phyloP scores from a whole-genome alignment of 2,797 vertebrate species.

The Danio tinwini region DNA sequence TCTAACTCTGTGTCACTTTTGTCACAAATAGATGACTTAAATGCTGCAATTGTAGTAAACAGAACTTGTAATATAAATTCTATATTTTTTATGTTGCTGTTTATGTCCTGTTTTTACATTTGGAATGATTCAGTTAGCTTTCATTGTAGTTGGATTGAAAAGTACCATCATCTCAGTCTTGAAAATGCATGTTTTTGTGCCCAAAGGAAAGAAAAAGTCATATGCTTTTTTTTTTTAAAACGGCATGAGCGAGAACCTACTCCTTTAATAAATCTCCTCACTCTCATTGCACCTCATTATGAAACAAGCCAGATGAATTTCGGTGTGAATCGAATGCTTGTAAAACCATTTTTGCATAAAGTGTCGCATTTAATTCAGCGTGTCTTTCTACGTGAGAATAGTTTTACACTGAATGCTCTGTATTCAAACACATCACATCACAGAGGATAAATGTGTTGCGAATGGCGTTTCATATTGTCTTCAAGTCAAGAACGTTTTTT shows the following conservation, averaged over 20 bases:
- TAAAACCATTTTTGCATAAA: neutral
- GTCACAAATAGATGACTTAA: neutral
- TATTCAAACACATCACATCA: neutral
- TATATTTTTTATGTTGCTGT: neutral
- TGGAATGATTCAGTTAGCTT: neutral
- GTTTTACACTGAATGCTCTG: slow-evolving; percentile 1
- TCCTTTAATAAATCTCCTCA: neutral
- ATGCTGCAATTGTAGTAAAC: neutral
- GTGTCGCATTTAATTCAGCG: neutral
- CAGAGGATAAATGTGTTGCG: neutral
- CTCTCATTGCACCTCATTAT: neutral
- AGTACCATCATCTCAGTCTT: neutral
- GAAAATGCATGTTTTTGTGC: neutral
- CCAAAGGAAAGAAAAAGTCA: neutral
- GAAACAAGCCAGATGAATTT: neutral
- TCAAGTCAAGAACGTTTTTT: neutral
- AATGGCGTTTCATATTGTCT: neutral
- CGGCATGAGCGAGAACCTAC: neutral
- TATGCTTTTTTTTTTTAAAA: too few relatives aligned
- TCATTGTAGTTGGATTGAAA: neutral
- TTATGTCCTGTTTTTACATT: neutral
- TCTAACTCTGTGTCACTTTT: neutral
- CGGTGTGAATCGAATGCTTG: neutral
- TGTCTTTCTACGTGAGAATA: neutral
- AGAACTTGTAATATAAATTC: neutral